Base-by-base conservation (phyloP, 2,888 invertebrate species). In the Xiphydria camelus region DNA sequence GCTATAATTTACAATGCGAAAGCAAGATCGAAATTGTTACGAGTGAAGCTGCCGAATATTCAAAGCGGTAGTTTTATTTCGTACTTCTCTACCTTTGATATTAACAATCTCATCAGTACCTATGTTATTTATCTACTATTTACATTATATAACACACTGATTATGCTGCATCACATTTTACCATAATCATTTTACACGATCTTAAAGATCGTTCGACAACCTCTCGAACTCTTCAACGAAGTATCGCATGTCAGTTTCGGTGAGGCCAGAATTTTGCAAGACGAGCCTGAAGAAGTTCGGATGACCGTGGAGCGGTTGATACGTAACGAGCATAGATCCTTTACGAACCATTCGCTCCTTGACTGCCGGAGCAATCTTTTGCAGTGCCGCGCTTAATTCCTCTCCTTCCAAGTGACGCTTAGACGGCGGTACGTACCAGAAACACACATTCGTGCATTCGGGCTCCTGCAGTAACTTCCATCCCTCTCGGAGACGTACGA, bases 241-340 rank as follows among this genome's bases (percentile, higher is more conserved):
- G 76, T 90, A 91, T 58, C 87, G 78, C 85, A 97, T 89, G 77
- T 97, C 96, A 14, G 82, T 79, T 57, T 85, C 83, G 36, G 87
- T 88, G 44, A 95, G 79, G 12, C 87, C 89, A 2, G 94, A 94
- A 76, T 91, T 96, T 76, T 95, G 95, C 66, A 92, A 83, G 37
- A 96, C 95, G 57, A 96, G 85, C 47, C 97, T 83, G 82, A 97
- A 97, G 80, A 97, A 97, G 77, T 98, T 97, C 1, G 94, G 94
- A 48, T 87, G 79, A 39, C 85, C 79, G 41, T 87, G 85, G 56
- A 93, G 82, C 0, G 95, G 92, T 67, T 97, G 97, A 75, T 98
- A 97, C 33, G 95, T 95, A 53, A 97, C 88, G 89, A 98, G 91
- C 87, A 95, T 94, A 34, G 89, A 87, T 19, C 97, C 97, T 69